These are phyloP conservation scores for Tyrannus savana DNA, from an alignment of 2,113 vertebrate genomes.

Conservation along the genomic window DNA sequence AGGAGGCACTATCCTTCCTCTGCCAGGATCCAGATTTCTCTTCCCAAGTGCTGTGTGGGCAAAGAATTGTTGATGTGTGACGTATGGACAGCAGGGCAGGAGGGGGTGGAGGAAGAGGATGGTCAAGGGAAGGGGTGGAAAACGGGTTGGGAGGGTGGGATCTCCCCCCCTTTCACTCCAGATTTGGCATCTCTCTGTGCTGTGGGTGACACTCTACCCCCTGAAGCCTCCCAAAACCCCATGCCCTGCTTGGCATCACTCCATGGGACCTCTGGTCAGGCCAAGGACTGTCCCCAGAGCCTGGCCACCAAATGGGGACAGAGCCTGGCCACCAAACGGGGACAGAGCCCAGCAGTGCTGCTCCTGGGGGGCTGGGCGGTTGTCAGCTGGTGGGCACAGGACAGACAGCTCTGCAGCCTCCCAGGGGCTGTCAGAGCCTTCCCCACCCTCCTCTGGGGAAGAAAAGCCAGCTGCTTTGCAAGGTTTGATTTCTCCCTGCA, in stretches of 20 bases:
- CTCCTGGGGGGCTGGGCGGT: rapidly evolving
- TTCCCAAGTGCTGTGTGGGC: background rate
- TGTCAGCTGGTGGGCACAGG: background rate
- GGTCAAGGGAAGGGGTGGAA: background rate
- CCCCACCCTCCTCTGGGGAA: rapidly evolving
- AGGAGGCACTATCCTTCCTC: background rate
- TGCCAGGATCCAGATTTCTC: background rate
- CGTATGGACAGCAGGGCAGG: background rate
- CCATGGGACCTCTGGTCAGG: rapidly evolving
- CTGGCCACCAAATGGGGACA: rapidly evolving
- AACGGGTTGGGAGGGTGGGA: background rate
- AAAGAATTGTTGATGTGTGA: background rate
- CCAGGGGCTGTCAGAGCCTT: rapidly evolving
- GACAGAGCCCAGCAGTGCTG: background rate
- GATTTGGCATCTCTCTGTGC: background rate
- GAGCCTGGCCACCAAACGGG: rapidly evolving
- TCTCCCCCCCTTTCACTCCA: background rate
- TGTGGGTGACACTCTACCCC: rapidly evolving
- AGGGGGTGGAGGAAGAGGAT: background rate
- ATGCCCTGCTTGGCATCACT: rapidly evolving
- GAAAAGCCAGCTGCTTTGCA: background rate
- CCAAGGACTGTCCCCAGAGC: no score
- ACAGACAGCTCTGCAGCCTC: background rate
- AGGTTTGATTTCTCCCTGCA: background rate
- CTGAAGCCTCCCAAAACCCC: background rate